Conservation (phyloP, 2,113 vertebrate species). For the Catharus minimus region DNA sequence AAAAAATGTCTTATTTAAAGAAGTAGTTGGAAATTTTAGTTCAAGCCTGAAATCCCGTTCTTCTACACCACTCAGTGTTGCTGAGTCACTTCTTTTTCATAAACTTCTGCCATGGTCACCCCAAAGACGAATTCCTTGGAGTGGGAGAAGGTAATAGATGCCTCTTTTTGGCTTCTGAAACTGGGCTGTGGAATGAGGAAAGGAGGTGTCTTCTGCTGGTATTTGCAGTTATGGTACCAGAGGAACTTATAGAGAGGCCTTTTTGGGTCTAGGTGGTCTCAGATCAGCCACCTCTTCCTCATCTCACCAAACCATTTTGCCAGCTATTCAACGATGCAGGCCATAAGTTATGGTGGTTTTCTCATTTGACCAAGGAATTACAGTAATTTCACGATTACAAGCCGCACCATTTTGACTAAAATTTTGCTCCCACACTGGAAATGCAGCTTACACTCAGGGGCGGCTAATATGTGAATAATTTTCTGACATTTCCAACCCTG, state of each 20-base stretch:
- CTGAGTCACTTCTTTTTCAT: neutral
- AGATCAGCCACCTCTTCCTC: neutral
- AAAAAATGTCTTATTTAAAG: neutral
- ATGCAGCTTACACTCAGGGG: no score
- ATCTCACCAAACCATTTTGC: neutral
- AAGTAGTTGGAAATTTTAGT: neutral
- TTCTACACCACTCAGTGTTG: neutral
- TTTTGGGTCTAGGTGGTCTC: neutral
- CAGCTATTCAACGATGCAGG: neutral
- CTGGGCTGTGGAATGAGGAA: neutral
- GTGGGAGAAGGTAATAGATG: neutral
- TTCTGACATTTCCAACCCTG: no score
- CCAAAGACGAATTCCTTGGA: neutral
- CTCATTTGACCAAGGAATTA: neutral
- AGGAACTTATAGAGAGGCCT: neutral
- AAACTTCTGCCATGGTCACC: neutral
- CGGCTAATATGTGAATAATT: no score
- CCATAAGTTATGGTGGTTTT: neutral
- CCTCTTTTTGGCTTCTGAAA: neutral
- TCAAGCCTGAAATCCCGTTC: neutral
- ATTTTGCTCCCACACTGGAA: no score
- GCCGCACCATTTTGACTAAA: no score
- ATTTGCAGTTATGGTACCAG: neutral
- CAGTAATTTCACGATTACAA: no score
- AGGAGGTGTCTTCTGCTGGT: neutral